Conservation (phyloP, 2,113 vertebrate species). For the Probosciger aterrimus region DNA sequence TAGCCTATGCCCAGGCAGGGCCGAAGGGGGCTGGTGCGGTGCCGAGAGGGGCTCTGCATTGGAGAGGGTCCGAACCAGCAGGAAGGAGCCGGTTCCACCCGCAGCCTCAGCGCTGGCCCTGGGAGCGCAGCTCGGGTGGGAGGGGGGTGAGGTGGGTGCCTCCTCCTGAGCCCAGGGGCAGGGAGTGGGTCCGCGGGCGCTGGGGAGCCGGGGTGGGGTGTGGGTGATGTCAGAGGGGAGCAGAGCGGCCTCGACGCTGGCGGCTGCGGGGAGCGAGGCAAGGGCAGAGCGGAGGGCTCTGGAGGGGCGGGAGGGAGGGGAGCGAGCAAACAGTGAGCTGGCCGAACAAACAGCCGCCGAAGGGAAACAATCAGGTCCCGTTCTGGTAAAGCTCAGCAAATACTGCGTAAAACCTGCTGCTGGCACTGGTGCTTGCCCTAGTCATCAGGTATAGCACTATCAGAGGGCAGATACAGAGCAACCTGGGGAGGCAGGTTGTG, state of each 20-base stretch:
- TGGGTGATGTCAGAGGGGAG: neutral
- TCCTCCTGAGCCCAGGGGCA: neutral
- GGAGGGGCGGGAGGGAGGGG: neutral
- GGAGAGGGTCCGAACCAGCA: fast-evolving
- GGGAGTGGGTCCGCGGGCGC: neutral
- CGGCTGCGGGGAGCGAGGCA: neutral
- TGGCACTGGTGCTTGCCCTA: neutral
- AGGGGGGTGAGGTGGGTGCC: neutral
- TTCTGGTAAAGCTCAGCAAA: conserved; percentile 48
- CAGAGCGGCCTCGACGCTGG: fast-evolving
- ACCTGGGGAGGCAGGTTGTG: conserved; percentile 6
- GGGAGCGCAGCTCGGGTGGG: neutral
- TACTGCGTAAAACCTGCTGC: neutral
- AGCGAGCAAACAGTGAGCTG: conserved; percentile 18
- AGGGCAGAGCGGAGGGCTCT: neutral
- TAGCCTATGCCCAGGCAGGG: neutral
- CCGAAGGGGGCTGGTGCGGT: neutral
- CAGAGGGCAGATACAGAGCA: conserved; percentile 30
- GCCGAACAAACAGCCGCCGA: neutral
- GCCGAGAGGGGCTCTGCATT: fast-evolving
- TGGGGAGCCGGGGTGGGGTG: neutral
- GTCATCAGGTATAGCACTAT: conserved; percentile 5
- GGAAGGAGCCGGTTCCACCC: neutral
- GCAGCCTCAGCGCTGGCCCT: neutral
- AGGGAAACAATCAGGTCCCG: neutral